Evolutionary conservation across 2,113 vertebrate genomes (phyloP), one percentile per base, ranked within the genome.

Genomic region (Passer montanus): DNA sequence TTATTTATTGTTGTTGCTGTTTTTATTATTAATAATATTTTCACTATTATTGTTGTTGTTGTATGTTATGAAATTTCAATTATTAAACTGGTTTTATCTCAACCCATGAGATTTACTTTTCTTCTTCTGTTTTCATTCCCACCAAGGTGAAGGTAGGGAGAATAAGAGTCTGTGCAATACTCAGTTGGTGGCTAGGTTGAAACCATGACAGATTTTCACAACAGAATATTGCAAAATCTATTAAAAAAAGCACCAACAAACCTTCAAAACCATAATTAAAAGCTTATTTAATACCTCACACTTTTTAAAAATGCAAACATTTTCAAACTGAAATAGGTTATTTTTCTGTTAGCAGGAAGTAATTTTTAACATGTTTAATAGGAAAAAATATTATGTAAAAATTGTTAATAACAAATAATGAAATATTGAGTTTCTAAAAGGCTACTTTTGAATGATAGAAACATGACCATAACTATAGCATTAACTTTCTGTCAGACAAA

Each of bases 191-290:
- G 6, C 9, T 80, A 14, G 11, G 41, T 21, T 49, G 39, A 50
- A 56, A 43, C 10, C 22, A 41, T 13, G 7, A 52, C 18, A 44
- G 31, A 21, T 14, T 52, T 93, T 60, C 7, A 47, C 52, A 35
- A 66, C 0, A 46, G 44, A 78, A 47, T 56, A 69, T 63, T 59
- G 43, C 7, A 56, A 43, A 88, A 60, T 33, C 6, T 50, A 46
- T 37, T 50, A 6, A n/a, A 73, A 56, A 66, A 43, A 19, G 5
- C 9, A 1, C 2, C 0, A 19, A 7, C 5, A 67, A 53, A 15
- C 2, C 22, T 89, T 50, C 11, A 72, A 76, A 90, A 10, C 1
- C 1, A 13, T 52, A 50, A 30, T 64, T n/a, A 67, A 50, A 80
- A 76, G 11, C 9, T 31, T 35, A 27, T 27, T 68, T 58, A 49